Evolutionary conservation across 2,888 invertebrate genomes (phyloP).

Genomic region (Chirona hameri): DNA sequence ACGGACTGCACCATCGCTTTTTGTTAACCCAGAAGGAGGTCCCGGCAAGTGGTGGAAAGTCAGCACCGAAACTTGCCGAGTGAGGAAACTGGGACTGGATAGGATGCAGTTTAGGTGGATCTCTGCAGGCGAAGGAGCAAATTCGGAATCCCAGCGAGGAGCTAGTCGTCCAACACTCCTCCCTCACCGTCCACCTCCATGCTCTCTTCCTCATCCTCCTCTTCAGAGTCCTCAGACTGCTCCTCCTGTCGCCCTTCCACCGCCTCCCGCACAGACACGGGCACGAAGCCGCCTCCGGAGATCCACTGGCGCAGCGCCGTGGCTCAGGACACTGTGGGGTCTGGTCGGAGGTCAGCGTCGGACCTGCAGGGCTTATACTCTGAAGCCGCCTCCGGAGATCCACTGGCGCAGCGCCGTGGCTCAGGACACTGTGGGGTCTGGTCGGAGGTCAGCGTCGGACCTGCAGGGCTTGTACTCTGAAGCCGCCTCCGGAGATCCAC

Average conservation of each 20-base stretch:
- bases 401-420: not conserved
- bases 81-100: too few relatives aligned
- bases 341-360: not conserved
- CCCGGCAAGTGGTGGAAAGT: too few relatives aligned
- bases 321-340: not conserved
- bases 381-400: not conserved
- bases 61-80: too few relatives aligned
- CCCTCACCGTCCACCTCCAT: not conserved
- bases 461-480: too few relatives aligned
- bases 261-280: not conserved
- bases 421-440: not conserved
- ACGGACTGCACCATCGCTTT: conserved; percentile 40
- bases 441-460: not conserved
- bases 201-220: not conserved
- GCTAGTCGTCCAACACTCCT: not conserved
- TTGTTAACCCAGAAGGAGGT: too few relatives aligned
- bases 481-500: not conserved
- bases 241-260: not conserved
- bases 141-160: too few relatives aligned
- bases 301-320: not conserved
- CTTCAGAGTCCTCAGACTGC: not conserved
- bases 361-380: not conserved
- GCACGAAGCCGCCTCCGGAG: not conserved
- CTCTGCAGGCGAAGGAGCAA: too few relatives aligned
- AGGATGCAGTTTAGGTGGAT: too few relatives aligned